Evolutionary conservation across 2,888 invertebrate genomes (phyloP), one percentile per base, ranked within the genome.

Genomic region (Tridacna gigas): DNA sequence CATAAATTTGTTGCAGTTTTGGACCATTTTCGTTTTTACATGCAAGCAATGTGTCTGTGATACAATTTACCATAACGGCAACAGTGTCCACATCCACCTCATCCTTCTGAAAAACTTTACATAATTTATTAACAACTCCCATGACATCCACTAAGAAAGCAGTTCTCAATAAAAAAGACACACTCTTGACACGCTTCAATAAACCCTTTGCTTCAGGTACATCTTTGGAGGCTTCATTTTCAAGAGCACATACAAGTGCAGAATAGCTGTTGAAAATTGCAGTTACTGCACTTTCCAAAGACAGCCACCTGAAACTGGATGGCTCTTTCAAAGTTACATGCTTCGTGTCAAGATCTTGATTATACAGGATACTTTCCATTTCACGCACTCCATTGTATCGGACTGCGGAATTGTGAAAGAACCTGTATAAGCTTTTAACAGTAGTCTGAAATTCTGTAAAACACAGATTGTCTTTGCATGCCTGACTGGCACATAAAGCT

Each of bases 271-370:
- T n/a, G 22, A 22, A 25, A 84, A n/a, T n/a, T n/a, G n/a, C n/a
- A n/a, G n/a, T n/a, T n/a, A n/a, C n/a, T n/a, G n/a, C n/a, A n/a
- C n/a, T n/a, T n/a, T n/a, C n/a, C n/a, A n/a, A n/a, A n/a, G n/a
- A n/a, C n/a, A n/a, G n/a, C n/a, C n/a, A n/a, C n/a, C 78, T n/a
- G 47, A 84, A 80, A 37, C 77, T 77, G 5, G 80, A 80, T 48
- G 84, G 84, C 63, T 84, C 80, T 28, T 84, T 84, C 28, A 84
- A 48, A 18, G 80, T 67, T 9, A 80, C 51, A 26, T 77, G 75
- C 18, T 18, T 61, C 9, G 61, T 47, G n/a, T 13, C 26, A 61
- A 22, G 67, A 28, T 73, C 20, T n/a, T n/a, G n/a, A n/a, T n/a
- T n/a, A n/a, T n/a, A n/a, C n/a, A n/a, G n/a, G n/a, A n/a, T n/a